Base-by-base conservation (phyloP, 1,140 invertebrate genomes). In the Dufourea novaeangliae region DNA sequence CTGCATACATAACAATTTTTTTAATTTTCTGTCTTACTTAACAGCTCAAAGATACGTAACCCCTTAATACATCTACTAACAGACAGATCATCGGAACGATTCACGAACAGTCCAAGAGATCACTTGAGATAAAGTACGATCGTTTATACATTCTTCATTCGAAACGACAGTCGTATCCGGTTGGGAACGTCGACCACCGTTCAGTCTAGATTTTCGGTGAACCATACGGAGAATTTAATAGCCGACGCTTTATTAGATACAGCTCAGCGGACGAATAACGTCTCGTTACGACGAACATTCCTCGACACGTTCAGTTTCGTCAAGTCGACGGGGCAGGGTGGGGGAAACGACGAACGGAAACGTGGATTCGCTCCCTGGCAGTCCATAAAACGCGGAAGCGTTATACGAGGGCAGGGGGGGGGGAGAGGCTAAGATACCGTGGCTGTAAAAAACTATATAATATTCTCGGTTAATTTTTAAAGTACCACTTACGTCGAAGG, bases 391-490 rank as follows among this genome's bases (percentile, higher is more conserved):
- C 52, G 57, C 54, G 67, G 41, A n/a, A 34, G 52, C 63, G 14
- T 61, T 41, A 57, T 71, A n/a, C 32, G 61, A 32, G 39, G 66
- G 27, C 5, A 62, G 25, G 10, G 50, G 25, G 54, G 54, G 25
- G 7, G 27, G n/a, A 17, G 14, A 29, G 20, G 27, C 54, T 66
- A 83, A 83, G 81, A 78, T 72, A 52, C 41, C 50, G 41, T 7
- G 27, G 62, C 29, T 68, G 20, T 78, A 78, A 83, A 83, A 83
- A 83, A 73, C 63, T 73, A 78, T 82, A 78, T 73, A 83, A 83
- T 83, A 83, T 67, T 73, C 74, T 67, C 68, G 69, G 81, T 82
- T 82, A 83, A 82, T 82, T 73, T 83, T 82, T 82, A 78, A 83
- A 83, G 81, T 64, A 78, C 80, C 80, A 83, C 81, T 83, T 82